Evolutionary conservation across 2,888 invertebrate species (phyloP), one percentile per base, ranked within the genome.

Genomic region (Oscheius onirici): DNA sequence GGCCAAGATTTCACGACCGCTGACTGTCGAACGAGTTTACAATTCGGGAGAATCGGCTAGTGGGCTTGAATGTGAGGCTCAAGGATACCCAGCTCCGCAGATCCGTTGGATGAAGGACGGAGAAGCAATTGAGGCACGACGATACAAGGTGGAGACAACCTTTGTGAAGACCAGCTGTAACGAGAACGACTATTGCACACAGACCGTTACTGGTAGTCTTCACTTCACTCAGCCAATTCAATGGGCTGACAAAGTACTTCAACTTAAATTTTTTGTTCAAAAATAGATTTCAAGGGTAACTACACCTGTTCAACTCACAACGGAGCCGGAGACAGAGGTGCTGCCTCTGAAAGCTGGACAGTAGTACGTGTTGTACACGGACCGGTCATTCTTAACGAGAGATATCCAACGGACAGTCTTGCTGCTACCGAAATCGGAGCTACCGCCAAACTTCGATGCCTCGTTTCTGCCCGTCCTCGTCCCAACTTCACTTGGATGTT

Each of bases 291-390:
- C 6, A 17, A 74, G 84, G 95, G 95, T 28, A 95, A 95, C 89
- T 96, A 95, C 89, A 93, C 95, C 0, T 96, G 96, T 88, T 92
- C 93, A 85, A 95, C 95, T 17, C 92, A 92, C 88, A 95, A 95
- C 89, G 91, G 91, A 15, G 77, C 74, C 3, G 94, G 94, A 10
- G 58, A 68, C 20, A 10, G 69, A 8, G 43, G 44, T n/a, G 49
- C 69, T 1, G 60, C 72, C 6, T 49, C 68, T 10, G 74, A 74
- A 10, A 80, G 78, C n/a, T 79, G 78, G 79, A 77, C 79, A 5
- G 65, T 79, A 26, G 73, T 83, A 1, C 65, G 78, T 5, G 79
- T 87, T 11, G 69, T 79, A 8, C 86, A 86, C 60, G 80, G 78
- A 22, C 85, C 87, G 13, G 79, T 84, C 1, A 75, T 86, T 44